phyloP scores from a whole-genome alignment of 1,140 invertebrate species.

The Aporrectodea caliginosa region DNA sequence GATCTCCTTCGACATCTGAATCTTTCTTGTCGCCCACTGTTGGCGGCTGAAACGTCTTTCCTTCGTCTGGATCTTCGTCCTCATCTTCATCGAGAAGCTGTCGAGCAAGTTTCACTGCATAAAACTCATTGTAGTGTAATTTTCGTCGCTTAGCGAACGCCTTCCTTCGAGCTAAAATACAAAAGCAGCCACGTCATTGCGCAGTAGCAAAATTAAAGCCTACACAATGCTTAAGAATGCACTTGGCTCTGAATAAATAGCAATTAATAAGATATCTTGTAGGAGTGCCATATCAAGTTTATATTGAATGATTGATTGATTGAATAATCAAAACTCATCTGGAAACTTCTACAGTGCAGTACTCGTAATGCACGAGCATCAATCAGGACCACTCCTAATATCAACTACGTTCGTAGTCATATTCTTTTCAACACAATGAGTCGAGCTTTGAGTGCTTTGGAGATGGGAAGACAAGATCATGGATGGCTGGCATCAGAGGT shows the following conservation, averaged over 20 bases:
- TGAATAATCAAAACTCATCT: no score
- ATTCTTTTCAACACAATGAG: no score
- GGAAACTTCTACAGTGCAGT: no score
- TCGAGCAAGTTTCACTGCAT: constrained; percentile 82
- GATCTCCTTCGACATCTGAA: not conserved
- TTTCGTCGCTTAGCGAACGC: constrained; percentile 86
- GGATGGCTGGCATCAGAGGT: no score
- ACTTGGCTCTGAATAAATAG: not conserved
- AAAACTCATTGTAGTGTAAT: constrained; percentile 95
- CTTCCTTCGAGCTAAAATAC: constrained; percentile 63
- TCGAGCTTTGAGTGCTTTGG: no score
- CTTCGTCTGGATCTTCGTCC: constrained; percentile 65
- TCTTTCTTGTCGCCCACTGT: not conserved
- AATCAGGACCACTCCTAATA: no score
- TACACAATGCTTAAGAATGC: no score
- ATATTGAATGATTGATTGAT: no score
- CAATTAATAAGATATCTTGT: not conserved
- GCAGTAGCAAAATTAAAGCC: no score
- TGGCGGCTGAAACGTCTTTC: constrained; percentile 32
- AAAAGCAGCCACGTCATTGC: not conserved
- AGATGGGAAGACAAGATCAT: no score
- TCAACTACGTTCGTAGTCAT: no score
- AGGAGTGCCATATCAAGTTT: not conserved
- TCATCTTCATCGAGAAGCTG: constrained; percentile 86
- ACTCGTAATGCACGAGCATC: no score